Conservation (phyloP, 2,888 invertebrate genomes). For the Oscheius sp. region DNA sequence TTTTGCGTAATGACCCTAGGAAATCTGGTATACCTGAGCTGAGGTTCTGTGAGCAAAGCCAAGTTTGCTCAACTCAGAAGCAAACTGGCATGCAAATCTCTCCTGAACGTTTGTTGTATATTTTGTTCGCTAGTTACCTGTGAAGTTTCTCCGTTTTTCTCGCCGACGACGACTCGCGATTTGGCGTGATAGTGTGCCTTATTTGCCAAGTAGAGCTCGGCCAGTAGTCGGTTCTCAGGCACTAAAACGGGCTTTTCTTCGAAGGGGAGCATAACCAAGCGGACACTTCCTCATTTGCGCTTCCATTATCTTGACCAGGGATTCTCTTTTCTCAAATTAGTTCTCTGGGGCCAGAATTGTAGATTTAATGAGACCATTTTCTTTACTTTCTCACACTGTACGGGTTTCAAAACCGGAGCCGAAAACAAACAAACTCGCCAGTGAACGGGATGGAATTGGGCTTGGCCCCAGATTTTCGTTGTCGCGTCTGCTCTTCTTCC, state of each 20-base stretch:
- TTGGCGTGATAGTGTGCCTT: constrained; percentile 26
- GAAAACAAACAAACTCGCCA: constrained; percentile 1
- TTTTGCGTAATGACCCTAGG: too few species aligned
- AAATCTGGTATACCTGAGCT: neutral
- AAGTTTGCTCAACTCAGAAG: constrained; percentile 19
- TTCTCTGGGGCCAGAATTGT: neutral
- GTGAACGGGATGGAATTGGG: constrained; percentile 27
- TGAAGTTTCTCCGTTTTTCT: constrained; percentile 24
- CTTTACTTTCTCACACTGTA: neutral
- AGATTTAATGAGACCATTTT: neutral
- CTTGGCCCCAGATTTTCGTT: constrained; percentile 16
- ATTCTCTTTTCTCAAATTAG: neutral
- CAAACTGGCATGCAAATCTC: constrained; percentile 23
- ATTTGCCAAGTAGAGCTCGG: constrained; percentile 20
- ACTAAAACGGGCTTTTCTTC: constrained; percentile 16
- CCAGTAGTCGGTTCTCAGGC: constrained; percentile 28
- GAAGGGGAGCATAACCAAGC: neutral
- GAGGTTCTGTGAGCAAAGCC: constrained; percentile 25
- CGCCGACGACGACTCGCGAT: constrained; percentile 18
- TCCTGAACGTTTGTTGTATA: constrained; percentile 1
- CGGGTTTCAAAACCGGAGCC: neutral
- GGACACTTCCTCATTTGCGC: constrained; percentile 5
- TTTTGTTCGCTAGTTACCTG: neutral
- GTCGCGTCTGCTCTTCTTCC: constrained; percentile 5
- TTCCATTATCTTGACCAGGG: neutral